These are phyloP conservation scores for Acropternis orthonyx DNA, from an alignment of 2,797 vertebrate genomes.

Conservation along the genomic window DNA sequence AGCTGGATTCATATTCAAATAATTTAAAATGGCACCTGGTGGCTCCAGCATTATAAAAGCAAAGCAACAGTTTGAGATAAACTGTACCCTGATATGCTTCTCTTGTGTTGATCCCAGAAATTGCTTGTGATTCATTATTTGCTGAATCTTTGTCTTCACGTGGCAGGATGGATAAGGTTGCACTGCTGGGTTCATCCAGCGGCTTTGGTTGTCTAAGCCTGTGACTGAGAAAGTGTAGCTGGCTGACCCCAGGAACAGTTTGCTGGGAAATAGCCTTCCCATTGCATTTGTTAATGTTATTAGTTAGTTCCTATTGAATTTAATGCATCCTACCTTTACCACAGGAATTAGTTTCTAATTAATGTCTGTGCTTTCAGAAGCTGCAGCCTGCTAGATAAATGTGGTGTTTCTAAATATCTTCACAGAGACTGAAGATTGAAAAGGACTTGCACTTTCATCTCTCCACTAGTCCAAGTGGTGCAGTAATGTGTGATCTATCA, in stretches of 20 bases:
- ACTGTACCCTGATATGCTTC: neutral
- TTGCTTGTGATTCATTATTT: neutral
- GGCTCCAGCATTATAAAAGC: neutral
- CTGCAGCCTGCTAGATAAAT: neutral
- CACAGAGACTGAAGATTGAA: neutral
- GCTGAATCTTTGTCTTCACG: neutral
- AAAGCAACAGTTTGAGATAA: neutral
- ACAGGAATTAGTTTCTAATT: neutral
- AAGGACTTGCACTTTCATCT: neutral
- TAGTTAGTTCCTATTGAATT: neutral
- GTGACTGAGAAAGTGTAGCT: constrained; percentile 4
- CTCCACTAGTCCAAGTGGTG: neutral
- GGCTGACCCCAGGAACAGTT: neutral
- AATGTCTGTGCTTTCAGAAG: neutral
- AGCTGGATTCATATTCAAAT: neutral
- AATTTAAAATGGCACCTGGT: neutral
- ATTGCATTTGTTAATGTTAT: neutral
- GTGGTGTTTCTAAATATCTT: neutral
- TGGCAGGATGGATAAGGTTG: neutral
- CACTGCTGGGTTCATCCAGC: neutral
- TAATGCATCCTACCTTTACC: neutral
- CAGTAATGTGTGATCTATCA: neutral
- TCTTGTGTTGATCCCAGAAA: neutral
- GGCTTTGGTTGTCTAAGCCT: neutral
- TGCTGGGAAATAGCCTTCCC: neutral